Evolutionary conservation across 92 coral and sea anemone species (phyloP), one percentile per base, ranked within the genome.

Genomic region (Siderastrea radians): DNA sequence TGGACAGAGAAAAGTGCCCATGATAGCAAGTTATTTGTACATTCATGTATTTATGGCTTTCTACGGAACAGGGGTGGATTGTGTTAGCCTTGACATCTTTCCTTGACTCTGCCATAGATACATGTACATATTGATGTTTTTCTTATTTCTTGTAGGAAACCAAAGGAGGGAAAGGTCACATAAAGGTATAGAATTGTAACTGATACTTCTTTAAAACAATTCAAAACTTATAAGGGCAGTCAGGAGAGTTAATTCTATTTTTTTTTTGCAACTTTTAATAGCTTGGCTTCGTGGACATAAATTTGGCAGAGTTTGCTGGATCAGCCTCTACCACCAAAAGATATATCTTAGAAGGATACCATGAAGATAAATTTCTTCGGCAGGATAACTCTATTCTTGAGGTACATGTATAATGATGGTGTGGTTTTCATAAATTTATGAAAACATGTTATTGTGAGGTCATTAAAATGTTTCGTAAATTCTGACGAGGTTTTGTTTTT

Each of bases 351-450:
- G 99, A 97, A 86, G 99, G 99, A 51, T 94, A 26, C 38, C 38
- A 97, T 89, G 96, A 93, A 19, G 98, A 97, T 91, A 95, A 89
- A 86, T 86, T 91, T 12, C 79, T 93, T 19, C 85, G 98, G 49
- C 98, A 95, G 78, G 98, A 97, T 81, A 97, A 97, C 90, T 97
- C 99, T 8, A 97, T 97, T 86, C 89, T 97, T 54, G 99, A 97
- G 93, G 99, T 97, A 81, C 26, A 11, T 53, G 61, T 14, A 49
- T 17, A 53, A 53, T 53, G 57, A 53, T 53, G 10, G 10, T 53
- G 57, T 53, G 57, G 10, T 53, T 63, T 3, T 46, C 19, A 61
- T 11, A 55, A 11, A 55, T 4, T 2, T 4, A 8, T 55, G 61
- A 55, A 2, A 7, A 11, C 8, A 55, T 55, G 12, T 4, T 7